Evolutionary conservation across 2,888 invertebrate species (phyloP).

Genomic region (Pyralis farinalis): DNA sequence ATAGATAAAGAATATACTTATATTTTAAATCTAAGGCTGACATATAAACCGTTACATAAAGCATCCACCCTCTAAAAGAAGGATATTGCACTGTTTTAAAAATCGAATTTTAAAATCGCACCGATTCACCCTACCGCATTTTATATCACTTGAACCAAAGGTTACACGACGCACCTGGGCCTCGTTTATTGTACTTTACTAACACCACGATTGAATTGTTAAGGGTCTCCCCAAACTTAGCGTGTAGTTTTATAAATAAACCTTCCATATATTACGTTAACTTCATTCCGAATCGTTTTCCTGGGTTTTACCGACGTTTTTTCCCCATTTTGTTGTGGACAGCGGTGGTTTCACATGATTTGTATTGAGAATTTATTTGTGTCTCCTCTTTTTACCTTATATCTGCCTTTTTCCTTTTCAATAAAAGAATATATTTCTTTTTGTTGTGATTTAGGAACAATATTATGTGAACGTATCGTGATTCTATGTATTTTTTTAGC

Average conservation of each 20-base stretch:
- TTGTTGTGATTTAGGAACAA: neutral
- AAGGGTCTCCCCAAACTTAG: neutral
- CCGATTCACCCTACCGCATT: no score
- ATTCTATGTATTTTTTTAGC: no score
- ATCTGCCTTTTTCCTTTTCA: neutral
- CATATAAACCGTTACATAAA: no score
- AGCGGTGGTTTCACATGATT: neutral
- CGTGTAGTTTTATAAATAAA: constrained; percentile 9
- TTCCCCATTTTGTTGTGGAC: neutral
- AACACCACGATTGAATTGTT: constrained; percentile 16
- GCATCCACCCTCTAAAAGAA: no score
- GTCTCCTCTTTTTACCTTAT: neutral
- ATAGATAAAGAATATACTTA: no score
- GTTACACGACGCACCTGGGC: constrained; percentile 12
- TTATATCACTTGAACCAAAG: neutral
- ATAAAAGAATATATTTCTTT: neutral
- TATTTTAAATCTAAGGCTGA: no score
- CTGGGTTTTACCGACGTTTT: neutral
- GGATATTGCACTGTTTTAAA: no score
- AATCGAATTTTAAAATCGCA: no score
- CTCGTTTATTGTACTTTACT: constrained; percentile 11
- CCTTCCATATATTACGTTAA: constrained; percentile 4
- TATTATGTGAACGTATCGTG: no score
- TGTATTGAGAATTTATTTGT: neutral
- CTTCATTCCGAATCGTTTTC: neutral